Base-by-base conservation (phyloP, 2,888 invertebrate genomes). In the Capitulum mitella region DNA sequence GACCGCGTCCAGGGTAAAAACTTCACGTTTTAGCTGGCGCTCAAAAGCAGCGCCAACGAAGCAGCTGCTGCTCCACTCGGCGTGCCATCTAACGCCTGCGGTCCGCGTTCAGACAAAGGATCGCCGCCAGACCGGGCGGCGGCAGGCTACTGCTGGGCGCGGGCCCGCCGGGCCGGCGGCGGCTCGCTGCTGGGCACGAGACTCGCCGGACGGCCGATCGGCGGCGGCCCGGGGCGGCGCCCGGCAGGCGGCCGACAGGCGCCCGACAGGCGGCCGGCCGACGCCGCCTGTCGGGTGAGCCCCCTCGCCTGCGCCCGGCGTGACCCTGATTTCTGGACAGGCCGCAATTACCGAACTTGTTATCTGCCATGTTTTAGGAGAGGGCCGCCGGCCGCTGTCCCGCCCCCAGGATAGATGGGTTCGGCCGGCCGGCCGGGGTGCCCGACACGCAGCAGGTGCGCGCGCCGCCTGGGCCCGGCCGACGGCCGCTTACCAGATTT, bases 301-400 rank as follows among this genome's bases (percentile, higher is more conserved):
- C 48, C 48, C n/a, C 26, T 19, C 70, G 16, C 22, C 70, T 40
- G 8, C 70, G 40, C 70, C 26, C 26, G 37, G 32, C 8, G 22
- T 70, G 70, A 40, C 70, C 70, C 70, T 70, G 70, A 70, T 70
- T 70, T 70, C 70, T 37, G 70, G 70, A 70, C 70, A 70, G 70
- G 70, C 70, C 22, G 70, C 70, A 70, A 70, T 70, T 70, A 70
- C 70, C 70, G 70, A 70, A 70, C 70, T 70, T 70, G 70, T 70
- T 70, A 70, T 70, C 70, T 70, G 70, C 37, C 70, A 70, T 70
- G 70, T 70, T 70, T 70, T 70, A 40, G 70, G 70, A 22, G 5
- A 19, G 70, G 70, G 16, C 70, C 8, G 37, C 37, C 22, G 70
- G 70, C 40, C 14, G n/a, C 70, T 37, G 70, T 70, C 70, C 70